These are phyloP conservation scores for Brachyrhaphis roseni DNA, from an alignment of 2,797 vertebrate species.

Conservation along the genomic window DNA sequence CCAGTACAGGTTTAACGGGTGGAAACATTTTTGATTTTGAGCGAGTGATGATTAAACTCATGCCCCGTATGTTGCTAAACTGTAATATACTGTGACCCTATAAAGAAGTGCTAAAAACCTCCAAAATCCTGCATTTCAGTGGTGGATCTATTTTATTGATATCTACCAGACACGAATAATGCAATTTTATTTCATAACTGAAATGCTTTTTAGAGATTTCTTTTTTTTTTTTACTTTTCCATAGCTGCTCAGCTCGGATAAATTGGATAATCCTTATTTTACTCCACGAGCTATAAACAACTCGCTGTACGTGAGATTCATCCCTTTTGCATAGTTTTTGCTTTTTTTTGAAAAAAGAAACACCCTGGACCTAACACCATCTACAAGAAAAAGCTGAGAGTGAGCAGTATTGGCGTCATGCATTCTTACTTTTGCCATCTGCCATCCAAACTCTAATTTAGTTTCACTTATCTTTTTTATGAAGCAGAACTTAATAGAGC, in stretches of 20 bases:
- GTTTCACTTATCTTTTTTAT: constrained; percentile 76
- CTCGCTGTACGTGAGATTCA: constrained; percentile 42
- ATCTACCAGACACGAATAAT: neutral
- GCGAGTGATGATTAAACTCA: neutral
- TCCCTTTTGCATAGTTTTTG: constrained; percentile 27
- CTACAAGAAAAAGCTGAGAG: constrained; percentile 31
- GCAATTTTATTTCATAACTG: neutral
- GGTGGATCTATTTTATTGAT: neutral
- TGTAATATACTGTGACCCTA: neutral
- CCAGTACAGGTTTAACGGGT: neutral
- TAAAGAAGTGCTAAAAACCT: neutral
- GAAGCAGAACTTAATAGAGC: constrained; percentile 73
- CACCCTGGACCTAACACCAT: constrained; percentile 28
- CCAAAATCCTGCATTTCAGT: neutral
- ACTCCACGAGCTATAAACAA: constrained; percentile 18
- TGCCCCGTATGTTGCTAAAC: neutral
- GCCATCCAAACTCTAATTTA: constrained; percentile 77
- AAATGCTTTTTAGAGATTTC: constrained; percentile 11
- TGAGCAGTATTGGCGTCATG: constrained; percentile 42
- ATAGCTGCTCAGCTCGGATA: constrained; percentile 31
- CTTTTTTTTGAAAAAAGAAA: constrained; percentile 5
- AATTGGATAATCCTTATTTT: constrained; percentile 40
- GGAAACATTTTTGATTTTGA: neutral
- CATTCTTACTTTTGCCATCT: constrained; percentile 74
- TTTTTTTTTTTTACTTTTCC: constrained; percentile 12